Evolutionary conservation across 2,797 vertebrate species (phyloP).

Genomic region (Pristis pectinata): DNA sequence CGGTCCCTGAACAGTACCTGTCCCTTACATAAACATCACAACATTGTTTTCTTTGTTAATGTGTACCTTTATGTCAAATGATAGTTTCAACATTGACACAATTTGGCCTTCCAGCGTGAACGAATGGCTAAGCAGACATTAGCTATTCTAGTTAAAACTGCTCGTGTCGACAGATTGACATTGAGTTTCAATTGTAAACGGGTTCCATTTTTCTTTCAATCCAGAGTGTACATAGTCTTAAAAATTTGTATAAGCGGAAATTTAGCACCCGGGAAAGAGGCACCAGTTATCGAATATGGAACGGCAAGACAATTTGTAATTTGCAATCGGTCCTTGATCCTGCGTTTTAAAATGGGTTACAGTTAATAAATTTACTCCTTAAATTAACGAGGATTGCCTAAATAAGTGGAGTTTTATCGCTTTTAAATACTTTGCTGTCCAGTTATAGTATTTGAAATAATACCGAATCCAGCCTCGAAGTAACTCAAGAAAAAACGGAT

Average conservation of each 20-base stretch:
- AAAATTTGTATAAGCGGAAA: no score
- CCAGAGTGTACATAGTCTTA: not conserved
- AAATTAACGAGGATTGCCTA: not conserved
- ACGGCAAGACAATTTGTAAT: not conserved
- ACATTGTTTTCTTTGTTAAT: not conserved
- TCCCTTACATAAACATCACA: not conserved
- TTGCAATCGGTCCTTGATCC: not conserved
- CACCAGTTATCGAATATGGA: not conserved
- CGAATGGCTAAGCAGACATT: not conserved
- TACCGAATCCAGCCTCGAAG: not conserved
- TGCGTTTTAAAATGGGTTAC: not conserved
- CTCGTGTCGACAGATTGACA: not conserved
- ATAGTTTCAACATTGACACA: not conserved
- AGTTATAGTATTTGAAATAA: not conserved
- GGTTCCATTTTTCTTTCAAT: not conserved
- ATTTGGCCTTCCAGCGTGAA: no score
- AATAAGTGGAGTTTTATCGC: no score
- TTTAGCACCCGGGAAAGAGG: no score
- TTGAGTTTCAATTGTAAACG: not conserved
- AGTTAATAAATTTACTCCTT: not conserved
- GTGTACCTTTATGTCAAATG: not conserved
- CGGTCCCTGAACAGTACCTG: no score
- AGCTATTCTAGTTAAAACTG: not conserved
- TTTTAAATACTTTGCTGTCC: no score
- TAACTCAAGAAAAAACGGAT: not conserved